Conservation (phyloP, 2,113 vertebrate genomes). For the Thymallus thymallus region DNA sequence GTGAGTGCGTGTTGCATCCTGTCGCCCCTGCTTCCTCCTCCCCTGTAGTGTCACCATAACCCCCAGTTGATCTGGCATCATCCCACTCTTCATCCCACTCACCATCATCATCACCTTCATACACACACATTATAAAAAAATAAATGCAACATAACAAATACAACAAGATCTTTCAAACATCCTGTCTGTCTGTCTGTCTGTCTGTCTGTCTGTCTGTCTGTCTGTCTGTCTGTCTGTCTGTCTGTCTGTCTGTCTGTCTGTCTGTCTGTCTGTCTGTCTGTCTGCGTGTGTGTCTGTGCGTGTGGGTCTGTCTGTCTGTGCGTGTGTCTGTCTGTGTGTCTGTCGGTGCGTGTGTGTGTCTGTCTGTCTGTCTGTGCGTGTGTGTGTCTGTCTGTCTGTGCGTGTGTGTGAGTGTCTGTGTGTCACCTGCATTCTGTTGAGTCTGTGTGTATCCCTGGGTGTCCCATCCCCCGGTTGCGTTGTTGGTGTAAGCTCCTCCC, state of each 20-base stretch:
- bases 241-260: too few relatives aligned
- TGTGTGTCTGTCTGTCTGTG: background rate
- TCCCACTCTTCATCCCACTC: conserved; percentile 99
- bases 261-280: background rate
- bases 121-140: too few relatives aligned
- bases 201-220: background rate
- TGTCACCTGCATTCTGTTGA: conserved; percentile 78
- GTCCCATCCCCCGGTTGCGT: background rate
- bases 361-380: too few relatives aligned
- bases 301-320: background rate
- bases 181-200: background rate
- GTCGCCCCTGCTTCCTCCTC: conserved; percentile 76
- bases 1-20: background rate
- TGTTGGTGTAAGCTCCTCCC: background rate
- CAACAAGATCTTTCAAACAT: background rate
- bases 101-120: conserved; percentile 70
- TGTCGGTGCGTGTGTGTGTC: background rate
- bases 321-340: background rate
- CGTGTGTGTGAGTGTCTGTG: background rate
- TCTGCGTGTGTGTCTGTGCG: background rate
- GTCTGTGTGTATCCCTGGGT: conserved; percentile 40
- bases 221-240: background rate
- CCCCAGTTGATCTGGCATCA: conserved; percentile 82
- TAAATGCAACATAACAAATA: background rate
- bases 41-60: conserved; percentile 81